phyloP scores from a whole-genome alignment of 2,888 invertebrate species.

The Dryadula phaetusa region DNA sequence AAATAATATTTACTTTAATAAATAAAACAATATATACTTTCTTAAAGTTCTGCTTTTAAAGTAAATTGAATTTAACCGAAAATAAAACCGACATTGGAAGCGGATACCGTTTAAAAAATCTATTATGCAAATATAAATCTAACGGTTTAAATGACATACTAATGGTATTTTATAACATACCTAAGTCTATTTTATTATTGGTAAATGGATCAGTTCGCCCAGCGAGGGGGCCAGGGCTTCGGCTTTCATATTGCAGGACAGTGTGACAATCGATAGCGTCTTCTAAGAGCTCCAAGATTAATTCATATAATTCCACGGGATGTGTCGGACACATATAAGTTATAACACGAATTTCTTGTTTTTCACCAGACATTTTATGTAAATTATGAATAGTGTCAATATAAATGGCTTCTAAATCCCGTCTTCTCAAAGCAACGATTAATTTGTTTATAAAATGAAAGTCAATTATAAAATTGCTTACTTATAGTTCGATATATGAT shows the following conservation, averaged over 20 bases:
- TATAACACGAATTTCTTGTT: constrained; percentile 77
- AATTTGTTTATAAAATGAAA: constrained; percentile 1
- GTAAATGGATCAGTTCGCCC: constrained; percentile 84
- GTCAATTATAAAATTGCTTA: constrained; percentile 29
- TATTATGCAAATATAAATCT: too few relatives aligned
- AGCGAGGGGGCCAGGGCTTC: constrained; percentile 77
- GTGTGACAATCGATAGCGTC: constrained; percentile 74
- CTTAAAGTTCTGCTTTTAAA: too few relatives aligned
- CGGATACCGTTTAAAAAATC: too few relatives aligned
- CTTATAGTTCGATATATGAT: constrained; percentile 26
- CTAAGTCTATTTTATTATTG: constrained; percentile 81
- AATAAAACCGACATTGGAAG: too few relatives aligned
- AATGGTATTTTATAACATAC: constrained; percentile 61
- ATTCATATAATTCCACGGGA: constrained; percentile 85
- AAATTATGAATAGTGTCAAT: background rate
- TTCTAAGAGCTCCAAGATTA: constrained; percentile 83
- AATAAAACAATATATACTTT: too few relatives aligned
- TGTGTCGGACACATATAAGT: constrained; percentile 86
- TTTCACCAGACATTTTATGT: constrained; percentile 61
- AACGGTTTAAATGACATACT: background rate
- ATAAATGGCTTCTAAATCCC: background rate
- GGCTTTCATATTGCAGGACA: constrained; percentile 84
- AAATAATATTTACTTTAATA: too few relatives aligned
- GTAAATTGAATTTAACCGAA: too few relatives aligned
- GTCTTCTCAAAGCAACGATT: background rate